Evolutionary conservation across 1,140 invertebrate species (phyloP), one percentile per base, ranked within the genome.

Genomic region (Sweltsa coloradensis): DNA sequence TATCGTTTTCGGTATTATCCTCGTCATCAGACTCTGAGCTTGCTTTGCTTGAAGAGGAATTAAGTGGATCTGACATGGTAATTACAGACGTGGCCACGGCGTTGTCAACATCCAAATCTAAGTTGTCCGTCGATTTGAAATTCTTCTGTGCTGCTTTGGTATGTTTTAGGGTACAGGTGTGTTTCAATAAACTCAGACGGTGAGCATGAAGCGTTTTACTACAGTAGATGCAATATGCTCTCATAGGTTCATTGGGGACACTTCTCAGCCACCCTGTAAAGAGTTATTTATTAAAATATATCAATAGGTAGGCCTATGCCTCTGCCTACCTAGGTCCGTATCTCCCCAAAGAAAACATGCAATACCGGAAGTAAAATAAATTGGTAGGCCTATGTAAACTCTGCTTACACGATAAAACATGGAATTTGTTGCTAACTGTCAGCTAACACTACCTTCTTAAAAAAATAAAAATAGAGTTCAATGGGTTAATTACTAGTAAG

Each of bases 201-300:
- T 76, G 74, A 3, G 74, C 74, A 57, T 76, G 74, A n/a, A 76
- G 57, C 51, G 69, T 71, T 56, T 74, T 75, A 46, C 73, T 66
- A 47, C 74, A 76, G 53, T 67, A 74, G 24, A 63, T 62, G 52
- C 74, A 76, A 50, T 66, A 75, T 24, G 73, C 74, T 58, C 71
- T 58, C 5, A 72, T 75, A 0, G 67, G 63, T 57, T 71, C 57
- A 49, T 59, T 55, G 13, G 68, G 67, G 16, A 75, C 69, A 6
- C 67, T 67, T 11, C 64, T 65, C 34, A 76, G 52, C 74, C 73
- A 76, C 34, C 71, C 73, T 76, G 34, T 11, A 40, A 26, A 39
- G 11, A 19, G 22, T 39, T 24, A n/a, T n/a, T n/a, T n/a, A n/a
- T n/a, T n/a, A n/a, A n/a, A n/a, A n/a, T n/a, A n/a, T n/a, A n/a